Evolutionary conservation across 2,113 vertebrate species (phyloP), one percentile per base, ranked within the genome.

Genomic region (Montifringilla adamsi): DNA sequence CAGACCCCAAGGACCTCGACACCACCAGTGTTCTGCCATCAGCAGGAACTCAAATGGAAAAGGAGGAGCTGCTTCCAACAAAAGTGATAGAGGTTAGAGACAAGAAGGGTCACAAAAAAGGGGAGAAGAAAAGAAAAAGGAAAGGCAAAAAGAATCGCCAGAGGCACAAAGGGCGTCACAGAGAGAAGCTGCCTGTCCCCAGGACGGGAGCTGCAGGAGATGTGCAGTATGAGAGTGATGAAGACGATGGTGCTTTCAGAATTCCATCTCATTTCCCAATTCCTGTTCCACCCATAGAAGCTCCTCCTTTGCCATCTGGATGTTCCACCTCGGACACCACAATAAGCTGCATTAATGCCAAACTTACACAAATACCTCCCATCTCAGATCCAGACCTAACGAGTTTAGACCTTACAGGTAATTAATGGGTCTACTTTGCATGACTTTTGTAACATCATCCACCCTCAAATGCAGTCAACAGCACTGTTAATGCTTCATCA

Each of bases 401-500:
- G 67, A 98, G 97, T 64, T 98, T 99, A 86, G 99, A 98, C 88
- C 98, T 99, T 58, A 93, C 98, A 91, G 99, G 99, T 99, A 97
- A 99, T 98, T 62, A n/a, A 79, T 15, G 16, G 13, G 8, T 21
- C 33, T 23, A 26, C 27, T 58, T 70, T 55, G 47, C 43, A 72
- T 31, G 11, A 18, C 31, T 90, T 84, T 39, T 64, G 33, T 41
- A 78, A 49, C 35, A 53, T 56, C 52, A 84, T 9, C 63, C 49
- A 37, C 41, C 56, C 76, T 62, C 27, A 87, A 62, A 76, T 37
- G 41, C 39, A 79, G 39, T 11, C 69, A 90, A 22, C 21, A 35
- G 28, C 50, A 77, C 15, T 14, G 9, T 41, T 62, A 73, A 76
- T 28, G n/a, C 28, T 80, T n/a, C 13, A 6, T 24, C 5, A 3